Evolutionary conservation across 1,140 invertebrate genomes (phyloP).

Genomic region (Drosophila pallidifrons): DNA sequence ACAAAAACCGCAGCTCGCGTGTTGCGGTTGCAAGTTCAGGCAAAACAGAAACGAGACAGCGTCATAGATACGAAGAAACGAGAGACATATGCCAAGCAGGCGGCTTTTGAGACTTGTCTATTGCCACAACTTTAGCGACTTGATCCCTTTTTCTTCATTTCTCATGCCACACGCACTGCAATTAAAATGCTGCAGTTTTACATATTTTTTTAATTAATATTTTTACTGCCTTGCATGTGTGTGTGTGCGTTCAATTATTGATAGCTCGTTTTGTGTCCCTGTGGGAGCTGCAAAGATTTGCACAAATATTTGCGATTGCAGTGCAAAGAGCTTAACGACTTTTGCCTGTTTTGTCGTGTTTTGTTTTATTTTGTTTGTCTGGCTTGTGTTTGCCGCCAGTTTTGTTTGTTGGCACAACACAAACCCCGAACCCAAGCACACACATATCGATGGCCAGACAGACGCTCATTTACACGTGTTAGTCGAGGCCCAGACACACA

Average conservation of each 20-base stretch:
- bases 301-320: constrained; percentile 49
- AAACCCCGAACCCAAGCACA: constrained; percentile 21
- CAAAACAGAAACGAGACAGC: constrained; percentile 37
- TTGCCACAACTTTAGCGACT: constrained; percentile 24
- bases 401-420: constrained; percentile 27
- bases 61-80: constrained; percentile 41
- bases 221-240: constrained; percentile 26
- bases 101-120: constrained; percentile 16
- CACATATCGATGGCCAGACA: constrained; percentile 37
- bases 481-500: neutral
- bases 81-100: constrained; percentile 52
- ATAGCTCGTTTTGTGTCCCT: constrained; percentile 8
- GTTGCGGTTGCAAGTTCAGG: constrained; percentile 79
- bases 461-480: constrained; percentile 48
- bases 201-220: constrained; percentile 21
- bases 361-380: constrained; percentile 29
- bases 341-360: constrained; percentile 40
- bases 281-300: constrained; percentile 40
- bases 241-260: constrained; percentile 43
- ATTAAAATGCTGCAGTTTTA: constrained; percentile 66
- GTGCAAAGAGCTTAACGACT: constrained; percentile 54
- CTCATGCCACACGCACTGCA: constrained; percentile 76
- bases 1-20: constrained; percentile 56
- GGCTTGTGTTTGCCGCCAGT: constrained; percentile 32
- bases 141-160: constrained; percentile 74